Percentiles rank a stretch among this genome's conserved stretches.
Conservation (phyloP, 2,113 vertebrate genomes). For the Dermatemys mawii region DNA sequence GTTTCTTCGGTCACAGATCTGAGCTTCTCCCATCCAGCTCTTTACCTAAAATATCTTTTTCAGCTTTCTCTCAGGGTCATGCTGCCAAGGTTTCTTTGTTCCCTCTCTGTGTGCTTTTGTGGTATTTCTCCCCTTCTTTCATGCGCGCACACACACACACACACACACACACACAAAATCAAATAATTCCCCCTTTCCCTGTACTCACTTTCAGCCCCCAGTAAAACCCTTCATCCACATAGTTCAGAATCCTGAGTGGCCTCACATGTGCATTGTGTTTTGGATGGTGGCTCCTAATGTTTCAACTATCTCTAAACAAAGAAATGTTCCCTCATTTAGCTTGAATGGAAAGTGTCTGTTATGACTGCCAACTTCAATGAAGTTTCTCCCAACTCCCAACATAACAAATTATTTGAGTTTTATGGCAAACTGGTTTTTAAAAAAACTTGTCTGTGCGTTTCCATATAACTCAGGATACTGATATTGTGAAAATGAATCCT, state of each 20-base stretch:
- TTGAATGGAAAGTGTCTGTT: not conserved
- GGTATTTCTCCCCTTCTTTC: not conserved
- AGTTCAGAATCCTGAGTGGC: not conserved
- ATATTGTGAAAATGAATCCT: not conserved
- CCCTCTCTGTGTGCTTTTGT: not conserved
- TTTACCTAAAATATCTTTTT: not conserved
- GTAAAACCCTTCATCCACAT: not conserved
- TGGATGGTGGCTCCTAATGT: not conserved
- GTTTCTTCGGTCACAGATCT: not conserved
- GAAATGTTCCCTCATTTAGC: not conserved
- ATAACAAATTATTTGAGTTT: not conserved
- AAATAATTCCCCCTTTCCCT: not conserved
- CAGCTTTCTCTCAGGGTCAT: not conserved
- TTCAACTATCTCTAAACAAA: not conserved
- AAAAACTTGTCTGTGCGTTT: not conserved
- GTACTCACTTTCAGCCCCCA: not conserved
- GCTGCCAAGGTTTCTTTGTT: fast-evolving
- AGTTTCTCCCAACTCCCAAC: not conserved
- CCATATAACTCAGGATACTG: not conserved
- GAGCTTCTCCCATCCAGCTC: not conserved
- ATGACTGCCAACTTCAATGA: not conserved
- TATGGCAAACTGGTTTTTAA: not conserved
- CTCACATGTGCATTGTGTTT: not conserved
- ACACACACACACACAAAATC: too few relatives aligned
- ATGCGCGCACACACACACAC: too few relatives aligned